Evolutionary conservation across 2,888 invertebrate genomes (phyloP), one percentile per base, ranked within the genome.

Genomic region (Apantesis nais): DNA sequence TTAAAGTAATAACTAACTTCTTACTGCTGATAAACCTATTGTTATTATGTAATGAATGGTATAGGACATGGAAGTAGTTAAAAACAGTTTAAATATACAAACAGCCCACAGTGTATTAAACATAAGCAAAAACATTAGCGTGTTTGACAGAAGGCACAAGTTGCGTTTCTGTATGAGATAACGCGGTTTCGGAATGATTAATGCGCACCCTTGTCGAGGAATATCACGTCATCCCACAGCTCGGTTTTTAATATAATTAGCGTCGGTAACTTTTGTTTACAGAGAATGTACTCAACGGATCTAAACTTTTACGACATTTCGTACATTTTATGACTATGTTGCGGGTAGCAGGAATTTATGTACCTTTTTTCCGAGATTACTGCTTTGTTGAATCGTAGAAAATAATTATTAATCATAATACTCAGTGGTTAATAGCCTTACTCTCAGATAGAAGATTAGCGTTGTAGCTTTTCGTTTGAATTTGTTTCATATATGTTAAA

Each of bases 211-310:
- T 86, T 88, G 88, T 90, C 88, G 86, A 80, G 81, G 84, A 86
- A 85, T 82, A 85, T 86, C 88, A 85, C 89, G 90, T 91, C 91
- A 91, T 88, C 84, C 86, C 85, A 81, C 78, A 79, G 81, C 77
- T 71, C 80, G 84, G 86, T 89, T 90, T 91, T 90, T 87, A 87
- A 91, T 89, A 90, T 90, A 91, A 92, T 91, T 90, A 90, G 84
- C 83, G 85, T 77, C 78, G 75, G 78, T 73, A 85, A 88, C 85
- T 87, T 88, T 90, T 87, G 88, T 88, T 89, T 86, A 85, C 79
- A 80, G 70, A 80, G 77, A 83, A 83, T 85, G 82, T 78, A 81
- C 77, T 73, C 74, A 74, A 78, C 78, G 70, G 76, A 72, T 76
- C 68, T 37, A 73, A 79, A 83, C 73, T 80, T 67, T 80, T 80